Evolutionary conservation across 2,888 invertebrate genomes (phyloP), one percentile per base, ranked within the genome.

Genomic region (Heterodera filipjevi): DNA sequence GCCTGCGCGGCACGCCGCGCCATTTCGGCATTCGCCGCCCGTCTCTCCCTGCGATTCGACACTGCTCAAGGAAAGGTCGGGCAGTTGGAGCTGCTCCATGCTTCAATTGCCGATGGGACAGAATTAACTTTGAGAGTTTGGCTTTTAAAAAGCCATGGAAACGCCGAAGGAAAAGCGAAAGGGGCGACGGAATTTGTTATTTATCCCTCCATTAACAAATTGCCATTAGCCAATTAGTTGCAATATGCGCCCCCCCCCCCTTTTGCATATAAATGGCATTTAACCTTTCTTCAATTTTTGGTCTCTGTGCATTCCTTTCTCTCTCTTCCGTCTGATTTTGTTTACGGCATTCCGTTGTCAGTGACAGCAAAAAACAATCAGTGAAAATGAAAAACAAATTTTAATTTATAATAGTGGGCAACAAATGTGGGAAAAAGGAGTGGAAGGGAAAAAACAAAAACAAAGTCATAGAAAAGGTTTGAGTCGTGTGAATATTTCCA

Each of bases 401-500:
- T n/a, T n/a, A n/a, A n/a, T n/a, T n/a, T n/a, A n/a, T n/a, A n/a
- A n/a, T n/a, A n/a, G n/a, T n/a, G n/a, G n/a, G n/a, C n/a, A n/a
- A n/a, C n/a, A n/a, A n/a, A n/a, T n/a, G n/a, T n/a, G n/a, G n/a
- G 19, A 59, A 27, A 27, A 27, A 59, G 3, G 27, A 27, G 8
- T n/a, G 27, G 27, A 59, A 59, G 5, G 59, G 10, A 59, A n/a
- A 49, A 49, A 59, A 32, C 32, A 19, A 33, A 27, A 10, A 14
- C 10, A 30, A 19, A 35, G 16, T 68, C 35, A 68, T 3, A 77
- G 64, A 27, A 77, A 77, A 19, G 49, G 72, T 59, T 79, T 66
- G 39, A 79, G 64, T 35, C 77, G 59, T 33, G 64, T 33, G 35
- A 79, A 71, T 27, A 79, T n/a, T 53, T 77, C 75, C 44, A 79